A percentile compares a stretch with the other conserved stretches of the same genome.
phyloP scores from a whole-genome alignment of 2,888 invertebrate species.

The Mythimna impura region DNA sequence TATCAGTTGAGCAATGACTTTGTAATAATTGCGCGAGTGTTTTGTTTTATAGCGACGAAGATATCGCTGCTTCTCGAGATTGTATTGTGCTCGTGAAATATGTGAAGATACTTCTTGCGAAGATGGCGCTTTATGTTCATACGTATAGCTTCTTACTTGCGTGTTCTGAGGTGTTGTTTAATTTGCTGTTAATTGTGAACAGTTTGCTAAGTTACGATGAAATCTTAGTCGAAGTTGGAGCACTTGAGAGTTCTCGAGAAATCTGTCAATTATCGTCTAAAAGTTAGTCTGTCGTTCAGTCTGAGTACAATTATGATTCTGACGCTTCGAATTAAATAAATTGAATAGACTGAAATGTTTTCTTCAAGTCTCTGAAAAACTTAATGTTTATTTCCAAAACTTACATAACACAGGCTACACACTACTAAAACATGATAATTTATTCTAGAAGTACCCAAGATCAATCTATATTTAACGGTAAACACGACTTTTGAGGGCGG shows the following conservation, averaged over 20 bases:
- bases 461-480: slow-evolving; percentile 57
- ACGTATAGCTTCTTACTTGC: neutral
- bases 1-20: slow-evolving; percentile 49
- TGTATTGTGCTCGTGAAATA: slow-evolving; percentile 38
- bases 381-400: slow-evolving; percentile 6
- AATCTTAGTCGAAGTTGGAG: slow-evolving; percentile 28
- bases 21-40: slow-evolving; percentile 47
- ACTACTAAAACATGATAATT: slow-evolving; percentile 37
- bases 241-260: slow-evolving; percentile 37
- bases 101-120: slow-evolving; percentile 7
- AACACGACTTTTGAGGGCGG: slow-evolving; percentile 50
- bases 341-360: slow-evolving; percentile 5
- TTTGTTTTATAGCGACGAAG: slow-evolving; percentile 36
- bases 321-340: slow-evolving; percentile 11
- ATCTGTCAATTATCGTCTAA: slow-evolving; percentile 40
- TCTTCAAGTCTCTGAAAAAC: neutral
- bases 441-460: slow-evolving; percentile 55
- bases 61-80: slow-evolving; percentile 29
- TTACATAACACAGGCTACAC: slow-evolving; percentile 7
- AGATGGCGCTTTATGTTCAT: neutral
- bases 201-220: slow-evolving; percentile 28
- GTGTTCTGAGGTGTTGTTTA: slow-evolving; percentile 28
- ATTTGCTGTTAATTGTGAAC: slow-evolving; percentile 36
- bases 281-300: slow-evolving; percentile 32
- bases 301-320: slow-evolving; percentile 25